These are phyloP conservation scores for Sandelia bainsii DNA, from an alignment of 2,797 vertebrate species.

Conservation along the genomic window DNA sequence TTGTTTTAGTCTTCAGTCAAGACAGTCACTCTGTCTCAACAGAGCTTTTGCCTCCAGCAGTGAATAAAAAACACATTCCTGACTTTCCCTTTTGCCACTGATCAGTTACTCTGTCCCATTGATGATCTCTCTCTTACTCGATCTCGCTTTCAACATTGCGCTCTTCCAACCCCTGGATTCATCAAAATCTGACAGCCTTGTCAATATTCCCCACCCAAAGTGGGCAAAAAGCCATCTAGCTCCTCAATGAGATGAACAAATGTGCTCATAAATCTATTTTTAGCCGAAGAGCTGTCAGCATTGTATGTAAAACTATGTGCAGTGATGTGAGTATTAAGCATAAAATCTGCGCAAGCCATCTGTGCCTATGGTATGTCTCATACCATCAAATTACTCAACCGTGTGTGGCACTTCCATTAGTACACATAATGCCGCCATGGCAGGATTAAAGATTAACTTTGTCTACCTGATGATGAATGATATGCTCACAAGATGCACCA, in stretches of 20 bases:
- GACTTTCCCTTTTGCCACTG: constrained; percentile 32
- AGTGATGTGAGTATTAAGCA: constrained; percentile 52
- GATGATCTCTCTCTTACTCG: constrained; percentile 43
- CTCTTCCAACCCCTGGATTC: constrained; percentile 52
- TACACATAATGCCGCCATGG: constrained; percentile 52
- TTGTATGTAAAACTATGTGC: constrained; percentile 66
- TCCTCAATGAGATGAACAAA: constrained; percentile 55
- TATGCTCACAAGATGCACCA: constrained; percentile 11
- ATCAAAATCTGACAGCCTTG: constrained; percentile 67
- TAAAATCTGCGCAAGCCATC: constrained; percentile 63
- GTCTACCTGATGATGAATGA: constrained; percentile 64
- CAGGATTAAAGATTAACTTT: constrained; percentile 46
- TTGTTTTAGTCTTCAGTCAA: constrained; percentile 66
- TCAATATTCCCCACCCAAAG: constrained; percentile 67
- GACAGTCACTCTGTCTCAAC: constrained; percentile 58
- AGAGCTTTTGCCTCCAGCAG: constrained; percentile 69
- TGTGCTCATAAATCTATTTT: constrained; percentile 74
- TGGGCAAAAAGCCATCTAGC: constrained; percentile 48
- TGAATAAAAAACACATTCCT: constrained; percentile 60
- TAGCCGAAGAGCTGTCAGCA: constrained; percentile 55
- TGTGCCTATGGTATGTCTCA: constrained; percentile 52
- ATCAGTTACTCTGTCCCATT: constrained; percentile 35
- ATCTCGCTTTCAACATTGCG: constrained; percentile 48
- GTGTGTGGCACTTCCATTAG: constrained; percentile 64
- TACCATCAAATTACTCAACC: constrained; percentile 67